Base-by-base conservation (phyloP, 1,140 invertebrate species). In the Liolophura sinensis region DNA sequence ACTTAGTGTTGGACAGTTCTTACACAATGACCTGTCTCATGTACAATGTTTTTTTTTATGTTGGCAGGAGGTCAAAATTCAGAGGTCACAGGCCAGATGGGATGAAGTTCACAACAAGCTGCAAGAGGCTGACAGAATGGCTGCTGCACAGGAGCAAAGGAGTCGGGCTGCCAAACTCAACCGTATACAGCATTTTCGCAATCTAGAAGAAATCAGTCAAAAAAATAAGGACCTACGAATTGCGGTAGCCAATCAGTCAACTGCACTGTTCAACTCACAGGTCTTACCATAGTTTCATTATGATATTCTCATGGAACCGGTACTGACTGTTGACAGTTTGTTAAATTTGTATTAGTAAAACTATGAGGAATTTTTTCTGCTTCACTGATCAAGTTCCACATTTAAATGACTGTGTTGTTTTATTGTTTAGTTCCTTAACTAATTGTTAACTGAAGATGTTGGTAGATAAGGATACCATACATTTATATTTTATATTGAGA, bases 151-250 rank as follows among this genome's bases (percentile, higher is more conserved):
- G 9, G 61, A 62, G 9, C 60, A 71, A 27, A 70, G 76, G 61
- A 69, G 73, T 27, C 70, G 68, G 14, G 67, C 67, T 25, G 78
- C 79, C 31, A 81, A 81, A 62, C 25, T 76, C 16, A 68, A 72
- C n/a, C 64, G 76, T 6, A 67, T 78, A 40, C 58, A 73, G 56
- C 75, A 79, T 63, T 81, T 76, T 64, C 68, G 67, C 24, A 64
- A 67, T 31, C 65, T 78, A 20, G 79, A 81, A 60, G 68, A 72
- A 48, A 60, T 73, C 20, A 74, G 73, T 31, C 79, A 81, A 64
- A 56, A 65, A 46, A 69, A 64, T 56, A 79, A 78, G 65, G 76
- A 78, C 64, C 25, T 75, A 16, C 63, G 74, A 16, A 71, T 74
- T 22, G 73, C 58, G 31, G 75, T 79, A 40, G 66, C 69, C 12